phyloP scores from a whole-genome alignment of 2,888 invertebrate species.

The Melitaea athalia region DNA sequence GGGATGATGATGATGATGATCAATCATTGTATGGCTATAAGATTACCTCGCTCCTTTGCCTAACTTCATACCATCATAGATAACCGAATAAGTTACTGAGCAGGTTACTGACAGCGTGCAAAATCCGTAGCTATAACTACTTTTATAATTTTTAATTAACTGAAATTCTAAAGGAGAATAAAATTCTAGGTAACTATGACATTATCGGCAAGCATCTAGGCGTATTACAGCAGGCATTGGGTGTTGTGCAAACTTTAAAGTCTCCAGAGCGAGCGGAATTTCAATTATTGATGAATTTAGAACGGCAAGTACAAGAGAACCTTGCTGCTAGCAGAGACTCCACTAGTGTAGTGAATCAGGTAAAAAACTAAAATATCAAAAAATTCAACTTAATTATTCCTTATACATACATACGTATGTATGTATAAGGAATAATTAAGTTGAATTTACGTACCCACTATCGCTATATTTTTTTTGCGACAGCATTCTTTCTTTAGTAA shows the following conservation, averaged over 20 bases:
- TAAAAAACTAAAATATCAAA: slow-evolving; percentile 38
- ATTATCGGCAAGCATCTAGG: slow-evolving; percentile 67
- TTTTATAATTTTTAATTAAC: background rate
- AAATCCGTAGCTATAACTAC: too few relatives aligned
- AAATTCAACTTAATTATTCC: background rate
- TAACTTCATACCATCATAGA: too few relatives aligned
- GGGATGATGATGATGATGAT: too few relatives aligned
- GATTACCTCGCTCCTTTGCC: too few relatives aligned
- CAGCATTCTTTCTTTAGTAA: too few relatives aligned
- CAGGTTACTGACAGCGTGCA: too few relatives aligned
- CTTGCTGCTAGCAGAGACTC: slow-evolving; percentile 80
- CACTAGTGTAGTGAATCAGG: slow-evolving; percentile 80
- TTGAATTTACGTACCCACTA: too few relatives aligned
- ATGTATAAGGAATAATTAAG: background rate
- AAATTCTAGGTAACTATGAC: slow-evolving; percentile 66
- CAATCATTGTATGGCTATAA: too few relatives aligned
- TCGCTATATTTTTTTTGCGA: too few relatives aligned
- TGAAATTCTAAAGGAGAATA: background rate
- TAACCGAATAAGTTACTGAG: too few relatives aligned
- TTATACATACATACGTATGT: too few relatives aligned
- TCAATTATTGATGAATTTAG: slow-evolving; percentile 83
- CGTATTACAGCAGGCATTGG: slow-evolving; percentile 70
- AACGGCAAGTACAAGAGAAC: slow-evolving; percentile 83
- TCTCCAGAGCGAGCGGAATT: slow-evolving; percentile 77
- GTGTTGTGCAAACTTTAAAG: slow-evolving; percentile 82